A percentile compares a stretch with the other conserved stretches of the same genome.
phyloP scores from a whole-genome alignment of 2,888 invertebrate species.

The Clivina fossor region DNA sequence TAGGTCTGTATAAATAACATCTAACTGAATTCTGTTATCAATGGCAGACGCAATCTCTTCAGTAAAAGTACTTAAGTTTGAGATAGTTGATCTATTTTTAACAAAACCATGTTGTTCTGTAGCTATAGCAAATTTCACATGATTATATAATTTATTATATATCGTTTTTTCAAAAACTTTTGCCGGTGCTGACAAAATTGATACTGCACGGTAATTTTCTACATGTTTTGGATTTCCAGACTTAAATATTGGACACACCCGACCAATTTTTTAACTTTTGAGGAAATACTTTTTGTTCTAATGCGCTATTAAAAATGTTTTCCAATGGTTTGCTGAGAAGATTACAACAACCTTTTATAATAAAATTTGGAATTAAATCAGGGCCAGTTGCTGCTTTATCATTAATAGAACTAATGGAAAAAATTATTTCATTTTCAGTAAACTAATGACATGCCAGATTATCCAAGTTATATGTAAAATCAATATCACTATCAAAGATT shows the following conservation, averaged over 20 bases:
- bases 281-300: neutral
- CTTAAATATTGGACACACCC: constrained; percentile 3
- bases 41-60: neutral
- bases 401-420: constrained; percentile 1
- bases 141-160: constrained; percentile 1
- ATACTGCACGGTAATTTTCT: constrained; percentile 3
- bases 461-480: neutral
- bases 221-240: neutral
- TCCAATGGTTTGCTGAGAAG: neutral
- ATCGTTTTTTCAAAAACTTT: neutral
- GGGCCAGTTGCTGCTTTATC: neutral
- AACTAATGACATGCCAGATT: neutral
- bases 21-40: constrained; percentile 3
- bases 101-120: constrained; percentile 13
- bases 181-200: constrained; percentile 1
- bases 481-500: neutral
- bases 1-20: constrained; percentile 1
- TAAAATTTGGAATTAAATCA: constrained; percentile 3
- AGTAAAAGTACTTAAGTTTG: constrained; percentile 3
- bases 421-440: neutral
- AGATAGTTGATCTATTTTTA: neutral
- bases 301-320: neutral
- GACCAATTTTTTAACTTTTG: constrained; percentile 1
- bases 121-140: constrained; percentile 9
- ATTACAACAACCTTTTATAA: constrained; percentile 2